Percentiles rank a stretch among this genome's conserved stretches.
Evolutionary conservation across 2,113 vertebrate species (phyloP).

Genomic region (Gopherus flavomarginatus): DNA sequence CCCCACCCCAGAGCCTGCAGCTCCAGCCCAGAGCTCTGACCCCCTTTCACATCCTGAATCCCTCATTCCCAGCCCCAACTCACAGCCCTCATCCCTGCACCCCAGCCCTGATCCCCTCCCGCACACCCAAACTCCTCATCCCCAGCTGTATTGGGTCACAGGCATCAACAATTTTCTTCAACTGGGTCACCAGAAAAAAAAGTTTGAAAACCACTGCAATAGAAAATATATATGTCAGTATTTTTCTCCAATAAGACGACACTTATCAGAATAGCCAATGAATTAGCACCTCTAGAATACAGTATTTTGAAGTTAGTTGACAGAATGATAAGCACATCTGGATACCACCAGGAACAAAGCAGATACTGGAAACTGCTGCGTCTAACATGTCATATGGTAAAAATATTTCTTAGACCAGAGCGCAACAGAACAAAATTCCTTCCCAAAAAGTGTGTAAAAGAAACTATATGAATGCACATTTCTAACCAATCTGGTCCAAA

Average conservation of each 20-base stretch:
- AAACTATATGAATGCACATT: neutral
- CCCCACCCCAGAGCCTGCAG: no score
- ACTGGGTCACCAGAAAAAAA: no score
- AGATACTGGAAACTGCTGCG: neutral
- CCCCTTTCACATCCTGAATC: no score
- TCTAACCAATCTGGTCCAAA: neutral
- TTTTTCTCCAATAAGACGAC: neutral
- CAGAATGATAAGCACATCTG: neutral
- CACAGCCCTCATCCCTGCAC: no score
- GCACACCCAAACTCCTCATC: no score
- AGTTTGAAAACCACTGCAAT: no score
- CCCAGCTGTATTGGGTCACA: no score
- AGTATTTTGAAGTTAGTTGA: neutral
- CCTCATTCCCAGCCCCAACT: no score
- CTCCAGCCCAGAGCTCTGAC: no score
- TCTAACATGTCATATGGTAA: neutral
- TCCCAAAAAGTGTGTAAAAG: neutral
- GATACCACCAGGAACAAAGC: neutral
- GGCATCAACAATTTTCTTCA: no score
- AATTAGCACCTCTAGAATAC: neutral
- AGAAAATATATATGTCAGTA: neutral
- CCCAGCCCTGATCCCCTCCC: no score
- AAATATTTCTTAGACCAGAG: neutral
- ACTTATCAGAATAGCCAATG: neutral
- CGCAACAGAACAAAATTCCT: neutral